Evolutionary conservation across 2,888 invertebrate genomes (phyloP).

Genomic region (Zaprionus obscuricornis): DNA sequence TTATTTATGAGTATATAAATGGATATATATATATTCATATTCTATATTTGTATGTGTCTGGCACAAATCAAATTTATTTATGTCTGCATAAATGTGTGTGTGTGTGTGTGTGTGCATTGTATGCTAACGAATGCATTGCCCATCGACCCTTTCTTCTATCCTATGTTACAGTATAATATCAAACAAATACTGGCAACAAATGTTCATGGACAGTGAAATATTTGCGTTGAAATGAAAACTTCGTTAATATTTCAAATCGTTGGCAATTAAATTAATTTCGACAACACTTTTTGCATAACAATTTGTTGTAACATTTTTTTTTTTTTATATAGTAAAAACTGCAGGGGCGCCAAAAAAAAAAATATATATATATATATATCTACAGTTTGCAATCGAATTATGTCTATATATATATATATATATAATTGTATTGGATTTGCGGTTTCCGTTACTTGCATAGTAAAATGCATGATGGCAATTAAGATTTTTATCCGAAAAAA

Average conservation of each 20-base stretch:
- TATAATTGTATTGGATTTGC: slow-evolving; percentile 41
- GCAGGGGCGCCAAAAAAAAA: slow-evolving; percentile 20
- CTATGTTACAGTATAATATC: no score
- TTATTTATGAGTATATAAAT: no score
- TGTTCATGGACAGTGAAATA: not conserved
- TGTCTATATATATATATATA: no score
- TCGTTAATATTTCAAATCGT: slow-evolving; percentile 61
- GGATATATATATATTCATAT: no score
- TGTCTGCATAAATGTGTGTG: no score
- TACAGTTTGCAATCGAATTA: slow-evolving; percentile 31
- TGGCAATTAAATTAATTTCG: slow-evolving; percentile 53
- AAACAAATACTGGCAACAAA: not conserved
- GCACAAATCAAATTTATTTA: slow-evolving; percentile 59
- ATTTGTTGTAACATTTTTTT: no score
- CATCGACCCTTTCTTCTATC: not conserved
- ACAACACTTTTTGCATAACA: slow-evolving; percentile 37
- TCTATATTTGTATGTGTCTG: slow-evolving; percentile 2
- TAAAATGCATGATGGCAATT: slow-evolving; percentile 15
- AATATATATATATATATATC: not conserved
- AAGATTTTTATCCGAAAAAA: no score
- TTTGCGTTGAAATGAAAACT: slow-evolving; percentile 23
- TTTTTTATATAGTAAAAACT: no score
- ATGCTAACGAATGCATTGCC: slow-evolving; percentile 19
- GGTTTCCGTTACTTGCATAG: slow-evolving; percentile 33
- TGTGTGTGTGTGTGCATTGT: slow-evolving; percentile 37